Conservation (phyloP, 30 jellyfish, hydroid and myxozoan genomes). For the Aurelia aurita region DNA sequence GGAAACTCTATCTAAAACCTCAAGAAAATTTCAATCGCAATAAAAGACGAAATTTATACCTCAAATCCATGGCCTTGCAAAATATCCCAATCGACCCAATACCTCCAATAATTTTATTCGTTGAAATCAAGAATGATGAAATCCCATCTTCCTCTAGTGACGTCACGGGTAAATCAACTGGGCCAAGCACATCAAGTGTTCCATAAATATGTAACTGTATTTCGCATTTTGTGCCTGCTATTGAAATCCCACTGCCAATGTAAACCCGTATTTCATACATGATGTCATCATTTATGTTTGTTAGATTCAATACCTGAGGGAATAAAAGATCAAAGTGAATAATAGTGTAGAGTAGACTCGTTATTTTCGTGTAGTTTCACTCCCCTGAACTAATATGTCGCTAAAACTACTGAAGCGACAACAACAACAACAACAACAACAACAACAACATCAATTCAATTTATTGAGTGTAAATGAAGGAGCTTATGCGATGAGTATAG, state of each 20-base stretch:
- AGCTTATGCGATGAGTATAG: no score
- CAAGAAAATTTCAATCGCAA: not conserved
- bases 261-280: conserved; percentile 56
- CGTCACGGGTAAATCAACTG: conserved; percentile 35
- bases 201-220: conserved; percentile 41
- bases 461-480: no score
- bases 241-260: conserved; percentile 63
- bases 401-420: no score
- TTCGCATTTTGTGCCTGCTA: conserved; percentile 27
- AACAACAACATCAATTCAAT: no score
- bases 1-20: not conserved
- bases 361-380: no score
- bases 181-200: conserved; percentile 50
- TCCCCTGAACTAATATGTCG: no score
- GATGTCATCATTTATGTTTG: conserved; percentile 25
- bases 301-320: conserved; percentile 40
- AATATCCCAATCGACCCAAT: conserved; percentile 49
- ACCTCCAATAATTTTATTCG: conserved; percentile 28
- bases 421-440: no score
- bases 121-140: conserved; percentile 54
- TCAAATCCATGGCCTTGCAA: conserved; percentile 55
- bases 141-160: conserved; percentile 61
- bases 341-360: no score
- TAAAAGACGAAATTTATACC: not conserved
- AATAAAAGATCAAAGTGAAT: not conserved